Base-by-base conservation (phyloP, 2,797 vertebrate genomes). In the Falco concolor region DNA sequence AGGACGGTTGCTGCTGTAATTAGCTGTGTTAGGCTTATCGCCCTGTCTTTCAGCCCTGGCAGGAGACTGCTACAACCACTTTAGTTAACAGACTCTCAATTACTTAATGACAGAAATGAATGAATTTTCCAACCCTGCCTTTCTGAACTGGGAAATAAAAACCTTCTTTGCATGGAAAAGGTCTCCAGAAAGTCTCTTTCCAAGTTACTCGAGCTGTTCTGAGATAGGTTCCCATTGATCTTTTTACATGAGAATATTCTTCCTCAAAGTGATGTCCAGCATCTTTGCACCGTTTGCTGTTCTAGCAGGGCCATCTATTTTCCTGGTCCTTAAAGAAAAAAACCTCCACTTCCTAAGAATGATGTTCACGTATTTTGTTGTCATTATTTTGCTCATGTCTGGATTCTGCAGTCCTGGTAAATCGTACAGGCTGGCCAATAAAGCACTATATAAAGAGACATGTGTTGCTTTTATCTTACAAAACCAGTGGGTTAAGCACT, bases 1-100 rank as follows among this genome's bases (percentile, higher is more conserved):
- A 89, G 86, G 63, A 87, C 76, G 65, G 79, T 91, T 96, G 61
- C 59, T 86, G 54, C 81, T 79, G 75, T 92, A 93, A 94, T 96
- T 93, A 89, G 47, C 59, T 90, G 6, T 75, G 50, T 91, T 87
- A 84, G 76, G 77, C 88, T 84, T 84, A 90, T 93, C 11, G 14
- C 20, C 34, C 38, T 90, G 65, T 91, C 73, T 91, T 94, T 94
- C 73, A 90, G 65, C 30, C 53, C 23, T 76, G 74, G 54, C 84
- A 82, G 72, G 63, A 84, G 77, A 76, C 77, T 90, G 88, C 77
- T 70, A 73, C 80, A 67, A 61, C 36, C 63, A 34, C 36, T 90
- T 84, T 38, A 56, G 79, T 19, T 77, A 90, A 83, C 75, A 93
- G 52, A 60, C 64, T 78, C 69, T 91, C 60, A 84, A n/a, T 95